Conservation (phyloP, 2,888 invertebrate genomes). For the Hymenopus coronatus region DNA sequence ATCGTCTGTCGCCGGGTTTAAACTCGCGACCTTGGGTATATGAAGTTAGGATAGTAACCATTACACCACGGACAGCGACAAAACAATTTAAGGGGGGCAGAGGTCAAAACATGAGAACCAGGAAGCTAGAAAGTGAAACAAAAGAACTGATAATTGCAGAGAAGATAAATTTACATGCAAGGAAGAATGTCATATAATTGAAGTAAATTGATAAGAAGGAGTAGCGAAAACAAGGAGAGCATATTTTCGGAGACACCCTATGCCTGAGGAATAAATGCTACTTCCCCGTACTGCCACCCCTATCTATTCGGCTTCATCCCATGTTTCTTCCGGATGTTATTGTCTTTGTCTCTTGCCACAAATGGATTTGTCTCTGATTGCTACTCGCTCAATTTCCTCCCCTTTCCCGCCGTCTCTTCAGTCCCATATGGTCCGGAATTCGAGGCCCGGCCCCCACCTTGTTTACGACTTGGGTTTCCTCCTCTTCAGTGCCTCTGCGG, state of each 20-base stretch:
- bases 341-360: neutral
- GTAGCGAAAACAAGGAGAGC: too few relatives aligned
- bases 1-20: too few relatives aligned
- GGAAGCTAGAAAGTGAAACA: too few relatives aligned
- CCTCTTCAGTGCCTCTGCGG: neutral
- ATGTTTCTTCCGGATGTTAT: neutral
- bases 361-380: neutral
- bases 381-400: neutral
- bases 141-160: too few relatives aligned
- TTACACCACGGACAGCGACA: too few relatives aligned
- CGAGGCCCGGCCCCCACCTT: neutral
- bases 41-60: too few relatives aligned
- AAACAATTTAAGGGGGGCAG: too few relatives aligned
- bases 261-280: neutral
- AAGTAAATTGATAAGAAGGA: too few relatives aligned
- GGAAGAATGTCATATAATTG: too few relatives aligned
- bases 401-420: neutral
- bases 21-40: too few relatives aligned
- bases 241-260: neutral
- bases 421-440: neutral
- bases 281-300: neutral
- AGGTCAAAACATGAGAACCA: too few relatives aligned
- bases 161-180: too few relatives aligned
- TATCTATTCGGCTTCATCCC: neutral
- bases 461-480: neutral